Conservation (phyloP, 2,797 vertebrate genomes). For the Gastrophryne carolinensis region DNA sequence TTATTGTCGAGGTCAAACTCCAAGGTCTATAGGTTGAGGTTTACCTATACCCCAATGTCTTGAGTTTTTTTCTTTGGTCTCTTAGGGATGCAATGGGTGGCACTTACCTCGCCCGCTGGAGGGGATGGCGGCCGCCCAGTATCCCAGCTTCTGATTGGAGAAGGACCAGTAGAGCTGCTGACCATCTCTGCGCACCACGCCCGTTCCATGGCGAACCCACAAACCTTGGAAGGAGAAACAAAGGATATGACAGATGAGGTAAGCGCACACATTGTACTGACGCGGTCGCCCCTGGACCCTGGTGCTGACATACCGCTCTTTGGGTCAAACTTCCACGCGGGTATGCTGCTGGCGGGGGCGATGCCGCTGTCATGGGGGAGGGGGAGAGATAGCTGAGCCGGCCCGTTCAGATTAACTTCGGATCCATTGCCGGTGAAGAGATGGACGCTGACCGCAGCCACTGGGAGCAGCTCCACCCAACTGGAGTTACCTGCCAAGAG, state of each 20-base stretch:
- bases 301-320: constrained; percentile 75
- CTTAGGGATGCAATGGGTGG: too few relatives aligned
- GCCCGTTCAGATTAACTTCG: constrained; percentile 81
- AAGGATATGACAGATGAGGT: too few relatives aligned
- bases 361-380: constrained; percentile 79
- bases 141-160: constrained; percentile 86
- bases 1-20: too few relatives aligned
- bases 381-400: constrained; percentile 85
- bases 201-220: constrained; percentile 89
- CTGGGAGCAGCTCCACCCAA: constrained; percentile 84
- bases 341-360: constrained; percentile 79
- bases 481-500: constrained; percentile 72
- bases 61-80: too few relatives aligned
- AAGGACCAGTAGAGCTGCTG: constrained; percentile 87
- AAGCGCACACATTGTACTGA: too few relatives aligned
- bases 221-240: constrained; percentile 70
- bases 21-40: too few relatives aligned
- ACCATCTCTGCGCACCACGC: constrained; percentile 89
- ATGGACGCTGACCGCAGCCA: constrained; percentile 86
- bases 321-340: constrained; percentile 85
- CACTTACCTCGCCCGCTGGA: constrained; percentile 77
- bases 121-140: constrained; percentile 91
- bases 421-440: constrained; percentile 84
- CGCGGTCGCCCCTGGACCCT: too few relatives aligned
- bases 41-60: too few relatives aligned